Base-by-base conservation (phyloP, 2,797 vertebrate genomes). In the Diceros bicornis region DNA sequence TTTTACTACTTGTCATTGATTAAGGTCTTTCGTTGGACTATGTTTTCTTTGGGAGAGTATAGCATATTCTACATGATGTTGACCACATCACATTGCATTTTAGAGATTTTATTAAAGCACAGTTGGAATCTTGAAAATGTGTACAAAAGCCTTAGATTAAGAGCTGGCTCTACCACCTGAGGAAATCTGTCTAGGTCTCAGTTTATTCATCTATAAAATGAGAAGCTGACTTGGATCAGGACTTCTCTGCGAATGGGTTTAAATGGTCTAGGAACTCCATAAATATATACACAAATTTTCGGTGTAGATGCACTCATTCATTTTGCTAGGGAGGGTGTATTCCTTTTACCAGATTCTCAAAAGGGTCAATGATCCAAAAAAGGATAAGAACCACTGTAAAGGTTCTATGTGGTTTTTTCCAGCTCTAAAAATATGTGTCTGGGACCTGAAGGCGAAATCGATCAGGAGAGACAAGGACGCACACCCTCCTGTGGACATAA, bases 401-500 rank as follows among this genome's bases (percentile, higher is more conserved):
- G 41, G 34, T 34, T 37, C 29, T 32, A 14, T 2, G 13, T 59
- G 25, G 32, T 9, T 71, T n/a, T 25, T 68, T 47, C 59, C 72
- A 90, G 41, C 64, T 75, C 27, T 68, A 4, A 55, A 68, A 25
- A 7, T 6, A 25, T 10, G 20, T 41, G 93, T 21, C 64, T 1
- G 1, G 18, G 14, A 29, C 52, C 32, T 6, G 20, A 89, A 44
- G 27, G 41, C 0, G 68, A 74, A 75, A 11, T 32, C 7, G 13
- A 18, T 14, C 17, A 83, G 7, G 34, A 84, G 32, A 52, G 72
- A 64, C 64, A 69, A 32, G 55, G 17, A 66, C 21, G 4, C 4
- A 16, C 2, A 7, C 3, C 18, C 2, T 61, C 21, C 0, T 0
- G 1, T 0, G 66, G 41, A 62, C 61, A 32, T 1, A 17, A 20